Percentiles rank a stretch among this genome's conserved stretches.
These are phyloP conservation scores for Drosophila arizonae DNA, from an alignment of 1,140 invertebrate genomes.

Conservation along the genomic window DNA sequence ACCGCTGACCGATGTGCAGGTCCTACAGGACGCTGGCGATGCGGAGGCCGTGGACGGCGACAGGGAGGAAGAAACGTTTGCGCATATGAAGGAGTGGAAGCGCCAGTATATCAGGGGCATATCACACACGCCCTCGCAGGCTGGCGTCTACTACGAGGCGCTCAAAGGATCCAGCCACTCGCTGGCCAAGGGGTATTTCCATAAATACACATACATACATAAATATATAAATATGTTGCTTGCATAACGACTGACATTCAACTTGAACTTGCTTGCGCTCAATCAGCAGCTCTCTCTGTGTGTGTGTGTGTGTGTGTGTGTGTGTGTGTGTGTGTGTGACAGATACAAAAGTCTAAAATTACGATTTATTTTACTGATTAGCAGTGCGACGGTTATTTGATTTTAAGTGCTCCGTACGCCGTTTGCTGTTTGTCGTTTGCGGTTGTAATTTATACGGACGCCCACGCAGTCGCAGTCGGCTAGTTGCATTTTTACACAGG, in stretches of 20 bases:
- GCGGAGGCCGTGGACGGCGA: slow-evolving; percentile 48
- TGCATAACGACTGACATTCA: slow-evolving; percentile 57
- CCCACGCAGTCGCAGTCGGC: slow-evolving; percentile 35
- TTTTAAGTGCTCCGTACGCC: slow-evolving; percentile 50
- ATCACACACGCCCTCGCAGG: slow-evolving; percentile 73
- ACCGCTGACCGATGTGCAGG: slow-evolving; percentile 70
- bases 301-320: too few species aligned
- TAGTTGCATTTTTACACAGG: slow-evolving; percentile 52
- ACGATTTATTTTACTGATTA: slow-evolving; percentile 68
- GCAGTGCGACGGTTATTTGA: slow-evolving; percentile 50
- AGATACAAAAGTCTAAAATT: slow-evolving; percentile 38
- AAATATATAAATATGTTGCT: too few species aligned
- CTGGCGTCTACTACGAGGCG: slow-evolving; percentile 77
- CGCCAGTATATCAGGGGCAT: slow-evolving; percentile 77
- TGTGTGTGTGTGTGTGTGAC: neutral
- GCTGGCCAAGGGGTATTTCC: slow-evolving; percentile 58
- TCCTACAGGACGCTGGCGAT: slow-evolving; percentile 57
- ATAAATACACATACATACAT: too few species aligned
- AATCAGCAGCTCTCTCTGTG: slow-evolving; percentile 15
- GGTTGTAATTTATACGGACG: slow-evolving; percentile 73
- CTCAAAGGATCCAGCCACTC: slow-evolving; percentile 76
- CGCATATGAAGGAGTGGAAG: slow-evolving; percentile 69
- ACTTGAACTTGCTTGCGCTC: slow-evolving; percentile 70
- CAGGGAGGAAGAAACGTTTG: slow-evolving; percentile 65
- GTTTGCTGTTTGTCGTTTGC: slow-evolving; percentile 52